Evolutionary conservation across 2,113 vertebrate genomes (phyloP).

Genomic region (Eublepharis macularius): DNA sequence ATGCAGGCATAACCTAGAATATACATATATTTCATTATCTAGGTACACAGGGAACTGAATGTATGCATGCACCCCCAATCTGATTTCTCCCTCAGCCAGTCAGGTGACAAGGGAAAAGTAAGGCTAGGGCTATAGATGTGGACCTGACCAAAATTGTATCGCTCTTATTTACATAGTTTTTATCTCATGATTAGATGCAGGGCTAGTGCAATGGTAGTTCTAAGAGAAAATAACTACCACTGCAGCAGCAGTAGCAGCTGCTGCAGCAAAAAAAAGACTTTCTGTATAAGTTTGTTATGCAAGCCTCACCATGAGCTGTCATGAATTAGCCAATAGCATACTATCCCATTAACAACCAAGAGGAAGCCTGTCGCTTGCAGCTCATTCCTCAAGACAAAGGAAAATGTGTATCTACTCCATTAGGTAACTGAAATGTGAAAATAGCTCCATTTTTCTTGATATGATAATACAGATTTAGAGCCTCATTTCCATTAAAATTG

Average conservation of each 20-base stretch:
- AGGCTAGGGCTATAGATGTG: no score
- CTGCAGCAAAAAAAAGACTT: background rate
- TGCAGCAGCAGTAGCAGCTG: background rate
- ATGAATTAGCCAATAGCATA: slow-evolving; percentile 40
- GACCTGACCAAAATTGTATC: no score
- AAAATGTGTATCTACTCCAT: slow-evolving; percentile 67
- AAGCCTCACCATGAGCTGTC: slow-evolving; percentile 23
- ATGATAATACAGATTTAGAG: slow-evolving; percentile 67
- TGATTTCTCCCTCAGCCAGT: no score
- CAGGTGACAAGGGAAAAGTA: no score
- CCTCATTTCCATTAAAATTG: slow-evolving; percentile 74
- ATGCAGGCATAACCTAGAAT: no score
- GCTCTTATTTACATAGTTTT: background rate
- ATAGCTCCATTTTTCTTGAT: slow-evolving; percentile 69
- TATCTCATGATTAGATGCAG: background rate
- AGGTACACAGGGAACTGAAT: no score
- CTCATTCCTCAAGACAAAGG: slow-evolving; percentile 66
- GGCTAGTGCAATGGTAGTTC: background rate
- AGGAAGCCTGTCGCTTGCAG: slow-evolving; percentile 59
- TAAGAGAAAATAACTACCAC: background rate
- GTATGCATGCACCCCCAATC: no score
- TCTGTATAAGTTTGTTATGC: background rate
- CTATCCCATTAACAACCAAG: slow-evolving; percentile 50
- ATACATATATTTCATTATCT: no score
- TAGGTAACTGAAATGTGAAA: slow-evolving; percentile 71